These are phyloP conservation scores for Meghimatium bilineatum DNA, from an alignment of 2,888 invertebrate species.

Conservation along the genomic window DNA sequence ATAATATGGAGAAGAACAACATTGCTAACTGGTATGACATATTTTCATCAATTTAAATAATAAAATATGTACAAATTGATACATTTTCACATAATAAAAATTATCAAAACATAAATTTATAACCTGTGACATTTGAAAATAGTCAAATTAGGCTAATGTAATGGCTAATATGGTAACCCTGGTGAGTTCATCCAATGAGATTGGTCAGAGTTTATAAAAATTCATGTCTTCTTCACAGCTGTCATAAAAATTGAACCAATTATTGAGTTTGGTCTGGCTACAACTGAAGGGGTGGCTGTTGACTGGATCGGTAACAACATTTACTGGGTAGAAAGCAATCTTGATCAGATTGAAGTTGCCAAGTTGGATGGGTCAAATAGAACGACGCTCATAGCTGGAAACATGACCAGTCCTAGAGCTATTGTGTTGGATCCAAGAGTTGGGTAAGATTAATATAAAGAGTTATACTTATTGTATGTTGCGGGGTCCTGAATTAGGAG, in stretches of 20 bases:
- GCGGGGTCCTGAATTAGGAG: no score
- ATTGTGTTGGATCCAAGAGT: constrained; percentile 90
- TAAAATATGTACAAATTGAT: no score
- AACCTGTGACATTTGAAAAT: no score
- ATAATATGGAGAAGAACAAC: no score
- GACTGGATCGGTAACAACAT: constrained; percentile 79
- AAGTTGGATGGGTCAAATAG: constrained; percentile 81
- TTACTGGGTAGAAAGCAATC: constrained; percentile 79
- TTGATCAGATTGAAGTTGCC: constrained; percentile 78
- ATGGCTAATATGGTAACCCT: no score
- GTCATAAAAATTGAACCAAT: constrained; percentile 86
- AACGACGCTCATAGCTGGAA: constrained; percentile 88
- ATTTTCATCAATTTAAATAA: no score
- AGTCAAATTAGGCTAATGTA: no score
- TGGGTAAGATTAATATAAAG: constrained; percentile 79
- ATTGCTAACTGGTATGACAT: no score
- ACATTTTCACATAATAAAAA: no score
- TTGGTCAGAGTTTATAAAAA: no score
- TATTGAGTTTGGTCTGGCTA: constrained; percentile 88
- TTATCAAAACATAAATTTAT: no score
- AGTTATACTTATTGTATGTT: background rate
- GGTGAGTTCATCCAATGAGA: no score
- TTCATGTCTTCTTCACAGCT: constrained; percentile 61
- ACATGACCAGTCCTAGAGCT: constrained; percentile 89
- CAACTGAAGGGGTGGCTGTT: constrained; percentile 85